Evolutionary conservation across 2,797 vertebrate genomes (phyloP), one percentile per base, ranked within the genome.

Genomic region (Scleropages formosus): DNA sequence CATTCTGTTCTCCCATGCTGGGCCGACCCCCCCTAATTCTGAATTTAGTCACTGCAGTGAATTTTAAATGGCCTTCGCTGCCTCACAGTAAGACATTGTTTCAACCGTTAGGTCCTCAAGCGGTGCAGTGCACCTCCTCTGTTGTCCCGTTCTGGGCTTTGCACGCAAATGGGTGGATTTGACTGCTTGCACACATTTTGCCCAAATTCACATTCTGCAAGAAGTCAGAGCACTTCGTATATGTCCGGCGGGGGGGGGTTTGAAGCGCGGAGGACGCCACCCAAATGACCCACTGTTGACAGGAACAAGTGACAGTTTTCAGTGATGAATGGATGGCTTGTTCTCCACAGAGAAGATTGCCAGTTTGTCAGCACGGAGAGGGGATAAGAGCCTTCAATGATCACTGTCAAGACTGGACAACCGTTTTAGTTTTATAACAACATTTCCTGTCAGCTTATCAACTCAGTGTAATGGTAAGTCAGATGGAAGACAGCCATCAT

Each of bases 301-400:
- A 31, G 49, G 51, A 4, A 71, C 44, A 49, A 67, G 65, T 49
- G 65, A 49, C 67, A 70, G 49, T 24, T 70, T 70, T 67, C 47
- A 70, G 44, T 13, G 46, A 20, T 49, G n/a, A 53, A 24, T 53
- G 67, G 47, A 24, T 69, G 47, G 47, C 20, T 53, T 70, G 67
- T 27, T 46, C 8, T 70, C 46, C 22, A 71, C 26, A 47, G 51
- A 27, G 26, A 22, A 71, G 51, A 56, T 70, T 70, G 68, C 49
- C 20, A 31, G 15, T 16, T 49, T 71, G 49, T n/a, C 51, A 58
- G n/a, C 49, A 53, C 47, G 70, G 47, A 51, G 26, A 70, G 66
- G 20, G 4, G 46, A 18, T 22, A 18, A 49, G 22, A 26, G 10
- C 6, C 11, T 22, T 70, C 22, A 56, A 26, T 53, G 51, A 56